Base-by-base conservation (phyloP, 1,140 invertebrate species). In the Brachystomella parvula region DNA sequence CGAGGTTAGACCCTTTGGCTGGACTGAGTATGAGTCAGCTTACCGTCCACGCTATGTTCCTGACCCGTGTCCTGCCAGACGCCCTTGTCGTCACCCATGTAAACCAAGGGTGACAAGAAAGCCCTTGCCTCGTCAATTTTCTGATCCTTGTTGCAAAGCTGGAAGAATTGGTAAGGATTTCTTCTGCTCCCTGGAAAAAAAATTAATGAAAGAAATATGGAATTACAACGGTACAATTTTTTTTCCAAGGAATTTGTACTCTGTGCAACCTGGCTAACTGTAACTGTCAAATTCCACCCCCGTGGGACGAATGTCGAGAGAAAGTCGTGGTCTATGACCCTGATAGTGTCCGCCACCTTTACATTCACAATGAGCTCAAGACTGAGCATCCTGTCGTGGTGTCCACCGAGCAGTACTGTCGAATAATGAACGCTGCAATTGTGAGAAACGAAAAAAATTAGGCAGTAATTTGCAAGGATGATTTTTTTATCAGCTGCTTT, bases 321-420 rank as follows among this genome's bases (percentile, higher is more conserved):
- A 72, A 72, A 32, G 31, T 69, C 21, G 61, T 66, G 2, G 65
- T 72, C 49, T 72, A 69, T 33, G 71, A 72, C n/a, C 71, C 67
- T 0, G 67, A 72, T 31, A 69, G 60, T 63, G 68, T 72, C 17
- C 47, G 71, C 17, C 59, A 53, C 44, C 61, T 73, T 15, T 53
- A 62, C 17, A 63, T 73, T 30, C 71, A 73, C 57, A 68, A 68
- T 32, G 71, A 73, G 63, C 12, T 73, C 24, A 73, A 73, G 61
- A 70, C 65, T 61, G 68, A 73, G 56, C 71, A 73, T 61, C 71
- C 71, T 0, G 47, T 70, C 19, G 61, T 73, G 1, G 6, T 73
- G 1, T 63, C 71, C 2, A 39, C 56, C 24, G 21, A 26, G 1
- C 58, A 69, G 3, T 72, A 72, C 49, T 2, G 29, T 3, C 56